Evolutionary conservation across 2,888 invertebrate species (phyloP).

Genomic region (Clepsis dumicolana): DNA sequence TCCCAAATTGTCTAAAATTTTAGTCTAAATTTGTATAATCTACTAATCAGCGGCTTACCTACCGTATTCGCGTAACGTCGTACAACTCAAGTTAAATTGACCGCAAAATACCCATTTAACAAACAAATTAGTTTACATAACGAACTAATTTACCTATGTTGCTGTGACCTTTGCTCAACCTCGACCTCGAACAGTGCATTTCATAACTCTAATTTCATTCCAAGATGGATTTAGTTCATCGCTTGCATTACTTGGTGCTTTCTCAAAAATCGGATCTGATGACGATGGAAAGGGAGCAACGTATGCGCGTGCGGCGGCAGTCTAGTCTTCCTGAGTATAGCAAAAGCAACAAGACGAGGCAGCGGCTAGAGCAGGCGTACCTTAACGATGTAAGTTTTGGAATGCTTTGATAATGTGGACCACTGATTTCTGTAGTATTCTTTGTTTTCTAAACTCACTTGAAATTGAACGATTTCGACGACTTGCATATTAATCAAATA

Average conservation of each 20-base stretch:
- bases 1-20: background rate
- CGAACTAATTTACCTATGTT: conserved; percentile 20
- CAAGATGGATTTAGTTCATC: conserved; percentile 82
- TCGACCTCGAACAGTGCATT: conserved; percentile 37
- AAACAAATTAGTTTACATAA: conserved; percentile 25
- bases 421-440: background rate
- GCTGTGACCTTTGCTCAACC: conserved; percentile 33
- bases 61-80: background rate
- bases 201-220: conserved; percentile 24
- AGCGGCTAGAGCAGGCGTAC: conserved; percentile 77
- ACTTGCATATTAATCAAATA: too few relatives aligned
- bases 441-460: too few relatives aligned
- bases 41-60: background rate
- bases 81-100: conserved; percentile 14
- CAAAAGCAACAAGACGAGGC: conserved; percentile 73
- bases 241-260: conserved; percentile 80
- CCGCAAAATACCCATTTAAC: conserved; percentile 13
- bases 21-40: background rate
- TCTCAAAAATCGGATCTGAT: conserved; percentile 83
- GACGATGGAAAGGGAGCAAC: conserved; percentile 82
- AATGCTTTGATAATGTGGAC: background rate
- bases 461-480: too few relatives aligned
- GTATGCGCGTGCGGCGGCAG: conserved; percentile 78
- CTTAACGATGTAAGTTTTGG: conserved; percentile 79
- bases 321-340: conserved; percentile 82